A percentile compares a stretch with the other conserved stretches of the same genome.
phyloP scores from a whole-genome alignment of 2,888 invertebrate genomes.

The Zele albiditarsus region DNA sequence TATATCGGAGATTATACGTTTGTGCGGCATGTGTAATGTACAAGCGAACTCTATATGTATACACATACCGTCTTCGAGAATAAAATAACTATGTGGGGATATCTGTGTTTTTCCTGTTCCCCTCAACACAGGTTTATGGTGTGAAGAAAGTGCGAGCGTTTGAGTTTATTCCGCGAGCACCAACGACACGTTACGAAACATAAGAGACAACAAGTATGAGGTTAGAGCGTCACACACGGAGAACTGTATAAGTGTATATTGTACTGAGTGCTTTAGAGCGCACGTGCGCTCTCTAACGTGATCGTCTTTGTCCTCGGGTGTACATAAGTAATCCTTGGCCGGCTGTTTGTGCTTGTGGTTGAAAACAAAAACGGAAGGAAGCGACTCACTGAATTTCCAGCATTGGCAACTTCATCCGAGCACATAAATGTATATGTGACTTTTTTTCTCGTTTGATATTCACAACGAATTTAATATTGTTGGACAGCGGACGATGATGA shows the following conservation, averaged over 20 bases:
- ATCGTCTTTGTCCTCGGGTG: conserved; percentile 11
- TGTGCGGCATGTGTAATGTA: not conserved
- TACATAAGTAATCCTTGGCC: not conserved
- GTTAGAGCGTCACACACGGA: conserved; percentile 15
- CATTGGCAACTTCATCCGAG: conserved; percentile 51
- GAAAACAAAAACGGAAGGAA: not conserved
- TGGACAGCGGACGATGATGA: no score
- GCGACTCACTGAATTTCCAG: conserved; percentile 31
- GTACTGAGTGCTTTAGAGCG: conserved; percentile 32
- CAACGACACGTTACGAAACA: conserved; percentile 34
- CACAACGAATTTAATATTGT: no score
- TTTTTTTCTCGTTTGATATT: no score
- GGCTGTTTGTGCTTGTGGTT: not conserved
- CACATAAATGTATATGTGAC: not conserved
- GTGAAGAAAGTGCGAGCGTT: not conserved
- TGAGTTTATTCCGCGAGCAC: not conserved
- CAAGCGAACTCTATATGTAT: no score
- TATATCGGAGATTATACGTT: not conserved
- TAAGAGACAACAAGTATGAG: conserved; percentile 31
- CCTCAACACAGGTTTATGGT: no score
- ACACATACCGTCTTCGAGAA: not conserved
- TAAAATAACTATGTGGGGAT: not conserved
- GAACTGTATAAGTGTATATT: conserved; percentile 32
- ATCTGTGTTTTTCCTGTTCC: not conserved
- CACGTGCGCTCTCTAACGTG: conserved; percentile 40